Evolutionary conservation across 2,888 invertebrate species (phyloP).

Genomic region (Nineta flava): DNA sequence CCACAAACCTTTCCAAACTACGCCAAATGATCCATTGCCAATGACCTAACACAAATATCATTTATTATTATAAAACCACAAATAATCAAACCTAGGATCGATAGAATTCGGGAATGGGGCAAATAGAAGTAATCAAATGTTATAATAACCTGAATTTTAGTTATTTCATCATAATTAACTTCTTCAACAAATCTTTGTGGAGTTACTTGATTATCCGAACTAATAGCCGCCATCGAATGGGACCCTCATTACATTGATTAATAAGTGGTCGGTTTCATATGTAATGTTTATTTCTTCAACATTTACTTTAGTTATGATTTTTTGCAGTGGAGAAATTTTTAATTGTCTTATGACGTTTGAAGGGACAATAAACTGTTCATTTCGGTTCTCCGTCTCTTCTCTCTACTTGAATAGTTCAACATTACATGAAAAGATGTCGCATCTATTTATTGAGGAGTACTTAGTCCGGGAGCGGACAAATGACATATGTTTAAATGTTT

Average conservation of each 20-base stretch:
- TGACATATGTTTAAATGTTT: too few species aligned
- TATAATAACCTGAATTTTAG: constrained; percentile 47
- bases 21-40: constrained; percentile 89
- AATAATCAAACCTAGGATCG: not conserved
- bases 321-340: too few species aligned
- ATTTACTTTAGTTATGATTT: not conserved
- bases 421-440: too few species aligned
- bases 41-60: constrained; percentile 44
- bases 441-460: too few species aligned
- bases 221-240: constrained; percentile 23
- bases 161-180: constrained; percentile 62
- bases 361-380: not conserved
- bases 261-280: not conserved
- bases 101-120: constrained; percentile 5
- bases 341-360: not conserved
- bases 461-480: too few species aligned
- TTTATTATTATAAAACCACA: not conserved
- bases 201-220: constrained; percentile 19
- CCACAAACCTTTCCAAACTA: constrained; percentile 84
- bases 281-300: not conserved
- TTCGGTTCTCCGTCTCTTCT: too few species aligned
- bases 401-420: too few species aligned
- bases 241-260: constrained; percentile 17
- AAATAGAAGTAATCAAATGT: constrained; percentile 1
- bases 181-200: constrained; percentile 50